Evolutionary conservation across 2,888 invertebrate genomes (phyloP).

Genomic region (Agrotis segetum): DNA sequence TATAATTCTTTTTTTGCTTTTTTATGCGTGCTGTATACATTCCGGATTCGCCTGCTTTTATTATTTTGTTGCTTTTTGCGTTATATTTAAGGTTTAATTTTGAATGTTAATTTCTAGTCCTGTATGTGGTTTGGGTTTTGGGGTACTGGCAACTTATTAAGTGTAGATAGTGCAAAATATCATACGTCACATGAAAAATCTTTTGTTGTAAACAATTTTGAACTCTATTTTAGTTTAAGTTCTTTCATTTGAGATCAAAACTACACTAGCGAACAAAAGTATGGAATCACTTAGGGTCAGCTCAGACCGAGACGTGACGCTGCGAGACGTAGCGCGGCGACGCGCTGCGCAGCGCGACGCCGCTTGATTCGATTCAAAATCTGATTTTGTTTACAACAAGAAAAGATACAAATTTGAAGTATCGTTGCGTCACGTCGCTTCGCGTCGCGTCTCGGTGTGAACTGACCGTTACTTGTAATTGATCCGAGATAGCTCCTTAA

Average conservation of each 20-base stretch:
- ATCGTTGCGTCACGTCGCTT: too few relatives aligned
- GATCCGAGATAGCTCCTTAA: too few relatives aligned
- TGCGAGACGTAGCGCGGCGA: too few relatives aligned
- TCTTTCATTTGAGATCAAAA: not conserved
- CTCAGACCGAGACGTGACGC: too few relatives aligned
- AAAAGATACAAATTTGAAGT: too few relatives aligned
- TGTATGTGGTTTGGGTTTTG: slow-evolving; percentile 19
- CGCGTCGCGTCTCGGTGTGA: too few relatives aligned
- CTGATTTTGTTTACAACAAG: too few relatives aligned
- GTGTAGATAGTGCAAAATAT: not conserved
- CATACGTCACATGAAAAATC: not conserved
- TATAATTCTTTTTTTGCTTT: not conserved
- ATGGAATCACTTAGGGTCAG: too few relatives aligned
- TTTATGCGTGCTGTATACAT: slow-evolving; percentile 53
- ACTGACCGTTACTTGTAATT: too few relatives aligned
- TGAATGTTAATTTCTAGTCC: slow-evolving; percentile 51
- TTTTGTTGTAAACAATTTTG: not conserved
- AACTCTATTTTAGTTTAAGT: slow-evolving; percentile 2
- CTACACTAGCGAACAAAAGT: too few relatives aligned
- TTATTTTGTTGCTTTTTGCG: slow-evolving; percentile 38
- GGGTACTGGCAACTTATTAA: slow-evolving; percentile 1
- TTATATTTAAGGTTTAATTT: slow-evolving; percentile 47
- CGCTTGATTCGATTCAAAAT: too few relatives aligned
- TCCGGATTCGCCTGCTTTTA: slow-evolving; percentile 60
- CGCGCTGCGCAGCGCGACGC: too few relatives aligned